Base-by-base conservation (phyloP, 92 coral and sea anemone genomes). In the Palythoa caribaeorum region DNA sequence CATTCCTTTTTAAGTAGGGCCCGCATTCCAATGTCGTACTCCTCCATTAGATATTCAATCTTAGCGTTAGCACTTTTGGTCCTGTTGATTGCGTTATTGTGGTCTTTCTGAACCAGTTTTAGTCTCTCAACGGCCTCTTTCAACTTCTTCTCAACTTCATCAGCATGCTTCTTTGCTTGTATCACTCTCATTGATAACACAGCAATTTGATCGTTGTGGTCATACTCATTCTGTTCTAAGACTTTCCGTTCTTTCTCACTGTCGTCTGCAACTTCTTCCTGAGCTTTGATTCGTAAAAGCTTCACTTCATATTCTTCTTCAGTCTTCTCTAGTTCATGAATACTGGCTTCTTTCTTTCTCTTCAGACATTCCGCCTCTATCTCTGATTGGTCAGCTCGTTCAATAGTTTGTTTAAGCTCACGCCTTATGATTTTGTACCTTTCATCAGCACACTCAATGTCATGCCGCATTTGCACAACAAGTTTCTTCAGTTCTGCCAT, bases 241-340 rank as follows among this genome's bases (percentile, higher is more conserved):
- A 62, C 79, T 85, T 95, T 95, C 48, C 98, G 92, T 8, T 87
- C 90, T 47, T 93, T 93, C 87, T 95, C 98, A 50, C 98, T 95
- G 80, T 93, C 96, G 73, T 95, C 98, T 6, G 94, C 93, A 50
- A 89, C 90, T 68, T 92, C 90, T 85, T 92, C 92, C 78, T 93
- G 94, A 35, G 94, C 96, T 53, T 83, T 71, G 20, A 91, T 87
- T 19, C 88, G 79, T 37, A 78, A 35, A 28, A 90, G 35, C 69
- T 85, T 79, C 5, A 89, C 91, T 59, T 87, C 77, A 62, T 84
- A 69, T 21, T 63, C 83, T 14, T 76, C 90, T 57, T 90, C 73
- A 13, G 73, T 39, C 76, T 85, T 91, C 55, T 84, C 92, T 71
- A 93, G 65, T 47, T 93, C 79, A 52, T 78, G 70, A 71, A 85